Base-by-base conservation (phyloP, 2,113 vertebrate genomes). In the Mixornis gularis region DNA sequence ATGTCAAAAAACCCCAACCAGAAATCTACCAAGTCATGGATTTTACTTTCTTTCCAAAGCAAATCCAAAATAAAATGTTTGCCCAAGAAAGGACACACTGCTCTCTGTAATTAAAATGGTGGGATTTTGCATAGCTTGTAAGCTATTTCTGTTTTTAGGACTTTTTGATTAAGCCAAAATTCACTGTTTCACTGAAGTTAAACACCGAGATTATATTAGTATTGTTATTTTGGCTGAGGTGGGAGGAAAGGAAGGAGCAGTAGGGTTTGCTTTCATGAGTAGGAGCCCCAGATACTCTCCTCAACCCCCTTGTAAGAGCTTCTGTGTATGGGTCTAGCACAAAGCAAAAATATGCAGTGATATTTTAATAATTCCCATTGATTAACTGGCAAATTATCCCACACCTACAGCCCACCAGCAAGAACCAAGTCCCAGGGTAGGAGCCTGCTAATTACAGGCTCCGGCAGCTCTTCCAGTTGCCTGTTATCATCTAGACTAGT, bases 361-460 rank as follows among this genome's bases (percentile, higher is more conserved):
- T 89, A 82, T 92, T 95, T 96, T 93, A 92, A 93, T 95, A 95
- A 95, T 93, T 93, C 93, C 62, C 53, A 93, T 90, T 93, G 95
- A 96, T 93, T 94, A 90, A 91, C 49, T 85, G 46, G 78, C 62
- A 91, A 92, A 95, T 93, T 92, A 92, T 87, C 10, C 2, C 74
- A 90, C 80, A 93, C 80, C 90, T 95, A 90, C 91, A 96, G 83
- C 90, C 86, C 94, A 93, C 84, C 21, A 7, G 86, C 73, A 92
- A 94, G 80, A 95, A 62, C 24, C 7, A 12, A 89, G 70, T 92
- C 89, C 94, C 91, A 89, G 62, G 94, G 77, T 87, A 89, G 91
- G 63, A 92, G 79, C 62, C 53, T 92, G 86, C 91, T 95, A 93
- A 90, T 93, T 93, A 94, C 86, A 91, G 92, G 65, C 89, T 92